phyloP scores from a whole-genome alignment of 1,140 invertebrate genomes.

The Zaprionus nigranus region DNA sequence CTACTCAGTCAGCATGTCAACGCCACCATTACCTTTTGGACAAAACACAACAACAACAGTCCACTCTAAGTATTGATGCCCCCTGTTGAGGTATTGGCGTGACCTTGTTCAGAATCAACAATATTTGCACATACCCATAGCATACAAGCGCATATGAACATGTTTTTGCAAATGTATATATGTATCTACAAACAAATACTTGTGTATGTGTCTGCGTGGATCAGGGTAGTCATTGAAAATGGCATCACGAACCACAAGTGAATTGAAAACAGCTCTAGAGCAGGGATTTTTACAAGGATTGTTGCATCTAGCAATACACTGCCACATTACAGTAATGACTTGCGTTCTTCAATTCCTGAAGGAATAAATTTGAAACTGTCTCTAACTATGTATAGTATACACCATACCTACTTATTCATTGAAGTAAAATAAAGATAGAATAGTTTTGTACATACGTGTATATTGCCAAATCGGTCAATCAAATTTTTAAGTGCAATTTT shows the following conservation, averaged over 20 bases:
- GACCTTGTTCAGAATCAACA: conserved; percentile 41
- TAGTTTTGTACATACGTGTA: no score
- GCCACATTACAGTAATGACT: neutral
- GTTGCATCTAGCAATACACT: neutral
- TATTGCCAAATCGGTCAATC: no score
- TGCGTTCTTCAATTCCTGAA: neutral
- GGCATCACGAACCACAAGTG: neutral
- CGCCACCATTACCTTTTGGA: conserved; percentile 62
- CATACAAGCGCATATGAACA: conserved; percentile 18
- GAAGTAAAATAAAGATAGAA: no score
- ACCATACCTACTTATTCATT: no score
- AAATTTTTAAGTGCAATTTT: no score
- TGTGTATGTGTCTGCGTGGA: neutral
- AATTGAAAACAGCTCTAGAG: neutral
- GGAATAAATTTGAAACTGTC: neutral
- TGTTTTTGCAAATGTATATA: conserved; percentile 10
- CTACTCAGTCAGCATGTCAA: conserved; percentile 38
- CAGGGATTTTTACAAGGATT: conserved; percentile 16
- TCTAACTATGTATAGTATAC: no score
- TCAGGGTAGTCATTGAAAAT: no score
- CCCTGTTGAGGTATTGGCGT: conserved; percentile 54
- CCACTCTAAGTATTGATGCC: conserved; percentile 33
- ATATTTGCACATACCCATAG: conserved; percentile 58
- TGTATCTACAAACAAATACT: no score
- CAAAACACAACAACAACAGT: conserved; percentile 36